Percentiles rank a stretch among this genome's conserved stretches.
Conservation (phyloP, 30 jellyfish, hydroid and myxozoan species). For the Aurelia coerulea region DNA sequence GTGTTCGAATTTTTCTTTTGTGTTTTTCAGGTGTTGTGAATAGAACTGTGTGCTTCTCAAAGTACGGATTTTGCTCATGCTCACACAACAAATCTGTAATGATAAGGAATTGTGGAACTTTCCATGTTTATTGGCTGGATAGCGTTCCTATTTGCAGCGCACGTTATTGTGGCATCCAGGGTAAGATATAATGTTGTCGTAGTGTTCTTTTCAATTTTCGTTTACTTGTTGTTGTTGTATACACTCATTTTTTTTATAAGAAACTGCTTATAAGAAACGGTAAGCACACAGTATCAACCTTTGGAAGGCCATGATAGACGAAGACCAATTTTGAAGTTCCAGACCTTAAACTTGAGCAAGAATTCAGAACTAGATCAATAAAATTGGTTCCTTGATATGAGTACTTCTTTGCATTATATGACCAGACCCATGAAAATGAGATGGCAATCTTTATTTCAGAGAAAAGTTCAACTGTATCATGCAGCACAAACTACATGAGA, state of each 20-base stretch:
- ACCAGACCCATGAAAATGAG: too few relatives aligned
- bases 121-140: conserved; percentile 73
- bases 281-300: too few relatives aligned
- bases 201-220: too few relatives aligned
- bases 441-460: background rate
- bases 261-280: too few relatives aligned
- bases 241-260: too few relatives aligned
- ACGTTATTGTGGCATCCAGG: conserved; percentile 75
- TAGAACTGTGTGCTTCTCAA: conserved; percentile 73
- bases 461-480: conserved; percentile 26
- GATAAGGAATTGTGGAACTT: conserved; percentile 86
- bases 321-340: too few relatives aligned
- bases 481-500: conserved; percentile 46
- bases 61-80: conserved; percentile 65
- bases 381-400: too few relatives aligned
- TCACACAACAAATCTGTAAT: conserved; percentile 41
- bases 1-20: background rate
- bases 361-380: too few relatives aligned
- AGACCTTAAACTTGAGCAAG: too few relatives aligned
- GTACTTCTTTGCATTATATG: too few relatives aligned
- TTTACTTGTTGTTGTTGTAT: too few relatives aligned
- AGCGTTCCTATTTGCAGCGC: conserved; percentile 87
- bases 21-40: conserved; percentile 64
- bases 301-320: too few relatives aligned
- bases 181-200: background rate